Evolutionary conservation across 2,113 vertebrate genomes (phyloP), one percentile per base, ranked within the genome.

Genomic region (Felis catus): DNA sequence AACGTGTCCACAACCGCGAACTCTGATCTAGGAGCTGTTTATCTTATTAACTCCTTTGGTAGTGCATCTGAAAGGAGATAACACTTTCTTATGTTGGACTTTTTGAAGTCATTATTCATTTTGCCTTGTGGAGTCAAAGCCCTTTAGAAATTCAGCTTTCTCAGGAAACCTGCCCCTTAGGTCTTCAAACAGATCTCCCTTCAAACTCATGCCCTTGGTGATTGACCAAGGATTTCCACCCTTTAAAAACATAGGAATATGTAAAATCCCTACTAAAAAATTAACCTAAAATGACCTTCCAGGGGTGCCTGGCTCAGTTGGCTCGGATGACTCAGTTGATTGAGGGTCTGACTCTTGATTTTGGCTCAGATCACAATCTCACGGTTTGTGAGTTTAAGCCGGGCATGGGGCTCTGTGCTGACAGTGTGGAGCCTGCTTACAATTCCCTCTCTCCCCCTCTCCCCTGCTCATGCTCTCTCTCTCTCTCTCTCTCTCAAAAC

Each of bases 221-320:
- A 88, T 94, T 97, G 95, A 95, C 89, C 96, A 97, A 98, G 94
- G 82, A 98, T 92, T 97, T 97, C 96, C 73, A 94, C 95, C 84
- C 94, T 92, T 97, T 89, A 78, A 88, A 95, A 93, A 83, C 15
- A 73, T 53, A 78, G 53, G n/a, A 87, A 73, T 25, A 66, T 78
- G 29, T 95, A 68, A 94, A 97, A 93, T 36, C 53, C 18, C 1
- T 61, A 53, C 91, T 94, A 76, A 78, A 91, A 96, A 93, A 86
- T 85, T 89, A 84, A 71, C 85, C 87, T 91, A n/a, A 79, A 68
- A 80, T 81, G 19, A 33, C 83, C 92, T 97, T 96, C 55, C 89
- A 76, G 58, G 76, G 91, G 19, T 7, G 19, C 21, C 58, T 8
- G 58, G 58, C 58, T 61, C 58, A 61, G 8, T 25, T 23, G 58